phyloP scores from a whole-genome alignment of 2,888 invertebrate genomes.

The Anodontia alba region DNA sequence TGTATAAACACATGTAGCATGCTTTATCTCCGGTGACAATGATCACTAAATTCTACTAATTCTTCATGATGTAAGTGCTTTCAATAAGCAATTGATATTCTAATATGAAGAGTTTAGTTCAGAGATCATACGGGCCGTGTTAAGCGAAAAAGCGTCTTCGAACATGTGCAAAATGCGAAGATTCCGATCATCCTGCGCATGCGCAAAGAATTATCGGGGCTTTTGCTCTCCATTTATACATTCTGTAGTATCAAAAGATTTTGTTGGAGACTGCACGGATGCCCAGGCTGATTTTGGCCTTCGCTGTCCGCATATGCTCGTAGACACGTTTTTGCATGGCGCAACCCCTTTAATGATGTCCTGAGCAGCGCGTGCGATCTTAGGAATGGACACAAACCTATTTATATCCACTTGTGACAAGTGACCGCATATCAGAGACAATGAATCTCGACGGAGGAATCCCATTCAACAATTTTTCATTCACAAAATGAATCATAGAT shows the following conservation, averaged over 20 bases:
- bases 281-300: neutral
- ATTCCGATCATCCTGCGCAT: too few species aligned
- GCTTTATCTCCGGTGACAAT: neutral
- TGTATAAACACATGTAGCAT: neutral
- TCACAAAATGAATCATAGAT: slow-evolving; percentile 13
- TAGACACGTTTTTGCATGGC: too few species aligned
- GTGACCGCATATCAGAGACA: neutral
- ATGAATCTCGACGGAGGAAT: neutral
- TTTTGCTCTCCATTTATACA: too few species aligned
- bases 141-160: too few species aligned
- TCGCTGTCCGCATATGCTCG: too few species aligned
- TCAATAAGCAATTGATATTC: neutral
- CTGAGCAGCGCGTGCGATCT: neutral
- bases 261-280: too few species aligned
- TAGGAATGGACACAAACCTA: slow-evolving; percentile 3
- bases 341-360: too few species aligned
- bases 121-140: neutral
- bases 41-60: slow-evolving; percentile 11
- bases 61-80: neutral
- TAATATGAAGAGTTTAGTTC: neutral
- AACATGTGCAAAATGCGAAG: too few species aligned
- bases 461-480: slow-evolving; percentile 17
- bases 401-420: neutral
- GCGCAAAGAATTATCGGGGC: too few species aligned
- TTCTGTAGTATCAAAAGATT: too few species aligned